These are phyloP conservation scores for Lepus oiostolus DNA, from an alignment of 2,797 vertebrate genomes.

Conservation along the genomic window DNA sequence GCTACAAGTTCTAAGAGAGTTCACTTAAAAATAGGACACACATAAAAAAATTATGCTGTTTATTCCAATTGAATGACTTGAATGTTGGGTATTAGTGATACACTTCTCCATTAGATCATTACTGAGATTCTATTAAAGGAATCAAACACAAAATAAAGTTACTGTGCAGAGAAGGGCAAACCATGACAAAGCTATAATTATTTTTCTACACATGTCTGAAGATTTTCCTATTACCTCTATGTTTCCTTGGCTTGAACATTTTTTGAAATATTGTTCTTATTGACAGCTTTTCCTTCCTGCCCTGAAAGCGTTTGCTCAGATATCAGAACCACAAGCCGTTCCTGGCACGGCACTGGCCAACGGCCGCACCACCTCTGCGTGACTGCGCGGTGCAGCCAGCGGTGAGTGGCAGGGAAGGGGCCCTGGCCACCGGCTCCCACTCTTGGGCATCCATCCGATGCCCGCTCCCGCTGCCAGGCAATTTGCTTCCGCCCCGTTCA, in stretches of 20 bases:
- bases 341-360: neutral
- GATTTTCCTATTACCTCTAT: neutral
- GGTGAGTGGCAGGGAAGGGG: neutral
- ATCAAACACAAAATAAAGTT: neutral
- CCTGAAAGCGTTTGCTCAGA: constrained; percentile 11
- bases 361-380: neutral
- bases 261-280: neutral
- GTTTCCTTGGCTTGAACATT: neutral
- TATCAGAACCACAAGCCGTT: neutral
- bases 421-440: neutral
- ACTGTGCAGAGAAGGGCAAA: neutral
- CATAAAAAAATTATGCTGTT: neutral
- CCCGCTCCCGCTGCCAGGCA: constrained; percentile 73
- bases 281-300: neutral
- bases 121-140: neutral
- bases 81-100: too few species aligned
- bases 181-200: neutral
- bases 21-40: neutral
- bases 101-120: neutral
- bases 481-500: constrained; percentile 83
- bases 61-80: neutral
- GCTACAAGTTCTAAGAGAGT: neutral
- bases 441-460: constrained; percentile 40
- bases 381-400: neutral
- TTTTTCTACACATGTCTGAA: neutral